Base-by-base conservation (phyloP, 1,140 invertebrate species). In the Drosophila auraria region DNA sequence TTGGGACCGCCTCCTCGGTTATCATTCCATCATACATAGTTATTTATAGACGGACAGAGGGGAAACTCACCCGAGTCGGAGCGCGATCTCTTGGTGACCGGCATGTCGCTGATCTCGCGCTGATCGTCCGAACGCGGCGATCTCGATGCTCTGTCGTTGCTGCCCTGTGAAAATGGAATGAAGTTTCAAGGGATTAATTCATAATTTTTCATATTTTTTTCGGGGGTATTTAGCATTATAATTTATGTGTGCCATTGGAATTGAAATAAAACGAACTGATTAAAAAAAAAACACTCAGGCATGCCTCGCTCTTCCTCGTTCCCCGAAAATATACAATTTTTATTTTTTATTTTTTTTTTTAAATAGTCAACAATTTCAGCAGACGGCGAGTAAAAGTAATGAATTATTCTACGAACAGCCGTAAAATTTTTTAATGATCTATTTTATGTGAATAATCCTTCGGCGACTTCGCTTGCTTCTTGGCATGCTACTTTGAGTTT, bases 111-210 rank as follows among this genome's bases (percentile, higher is more conserved):
- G 30, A 89, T 90, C 33, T 92, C 91, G 50, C 87, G 83, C 73
- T 92, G 90, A 71, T 92, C 91, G 68, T 92, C 91, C 65, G 91
- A 92, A 80, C 91, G 91, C 61, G 91, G 91, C 20, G 91, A 92
- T 71, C 91, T 91, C 15, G 91, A 91, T 64, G 91, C 87, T 92
- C 91, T 91, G 63, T 92, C 91, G 83, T 92, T 92, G 81, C 91
- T 92, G 58, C 91, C 91, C 91, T 92, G 56, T 30, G 68, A 82
- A 33, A 14, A 12, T 54, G 20, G 23, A 72, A 57, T 62, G 36
- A 51, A 6, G 12, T 17, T 20, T 4, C 12, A 59, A 38, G 27
- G 27, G 25, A 12, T 38, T 61, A 57, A 12, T 57, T 36, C 9
- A 36, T 9, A 40, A 42, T 20, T 40, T 38, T 36, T 5, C 1